phyloP scores from a whole-genome alignment of 1,140 invertebrate species.

The Zaprionus ghesquierei region DNA sequence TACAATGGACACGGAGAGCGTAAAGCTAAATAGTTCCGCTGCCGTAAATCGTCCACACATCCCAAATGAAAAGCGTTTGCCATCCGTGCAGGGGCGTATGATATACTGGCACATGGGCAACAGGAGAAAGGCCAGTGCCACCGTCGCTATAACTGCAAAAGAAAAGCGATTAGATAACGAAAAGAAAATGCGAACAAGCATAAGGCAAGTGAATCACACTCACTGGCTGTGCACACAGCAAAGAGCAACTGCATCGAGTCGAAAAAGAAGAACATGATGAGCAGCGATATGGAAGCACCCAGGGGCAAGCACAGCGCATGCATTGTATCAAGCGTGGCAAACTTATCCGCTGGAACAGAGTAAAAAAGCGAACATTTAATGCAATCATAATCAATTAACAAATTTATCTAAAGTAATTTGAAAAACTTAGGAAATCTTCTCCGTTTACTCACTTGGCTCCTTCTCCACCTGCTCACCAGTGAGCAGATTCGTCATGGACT shows the following conservation, averaged over 20 bases:
- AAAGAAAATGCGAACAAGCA: conserved; percentile 1
- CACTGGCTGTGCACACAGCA: conserved; percentile 98
- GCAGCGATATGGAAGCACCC: conserved; percentile 96
- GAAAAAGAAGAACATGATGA: conserved; percentile 99
- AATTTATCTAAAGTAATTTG: not conserved
- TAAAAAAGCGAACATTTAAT: not conserved
- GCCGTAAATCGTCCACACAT: conserved; percentile 95
- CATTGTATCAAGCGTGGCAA: conserved; percentile 94
- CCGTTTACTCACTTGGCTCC: conserved; percentile 73
- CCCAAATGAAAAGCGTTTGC: conserved; percentile 95
- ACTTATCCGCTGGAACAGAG: conserved; percentile 66
- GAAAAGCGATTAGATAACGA: not conserved
- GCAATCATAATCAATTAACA: no score
- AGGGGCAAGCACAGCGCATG: conserved; percentile 98
- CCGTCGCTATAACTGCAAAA: conserved; percentile 94
- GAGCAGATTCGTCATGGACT: conserved; percentile 84
- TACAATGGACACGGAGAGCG: conserved; percentile 95
- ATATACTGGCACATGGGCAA: conserved; percentile 99
- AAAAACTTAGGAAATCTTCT: not conserved
- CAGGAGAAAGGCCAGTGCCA: conserved; percentile 96
- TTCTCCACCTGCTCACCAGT: conserved; percentile 82
- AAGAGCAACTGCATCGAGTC: conserved; percentile 99
- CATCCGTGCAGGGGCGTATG: conserved; percentile 92
- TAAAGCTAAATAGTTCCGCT: conserved; percentile 96
- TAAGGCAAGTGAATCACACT: conserved; percentile 77